Evolutionary conservation across 2,797 vertebrate species (phyloP).

Genomic region (Pseudochromis fuscus): DNA sequence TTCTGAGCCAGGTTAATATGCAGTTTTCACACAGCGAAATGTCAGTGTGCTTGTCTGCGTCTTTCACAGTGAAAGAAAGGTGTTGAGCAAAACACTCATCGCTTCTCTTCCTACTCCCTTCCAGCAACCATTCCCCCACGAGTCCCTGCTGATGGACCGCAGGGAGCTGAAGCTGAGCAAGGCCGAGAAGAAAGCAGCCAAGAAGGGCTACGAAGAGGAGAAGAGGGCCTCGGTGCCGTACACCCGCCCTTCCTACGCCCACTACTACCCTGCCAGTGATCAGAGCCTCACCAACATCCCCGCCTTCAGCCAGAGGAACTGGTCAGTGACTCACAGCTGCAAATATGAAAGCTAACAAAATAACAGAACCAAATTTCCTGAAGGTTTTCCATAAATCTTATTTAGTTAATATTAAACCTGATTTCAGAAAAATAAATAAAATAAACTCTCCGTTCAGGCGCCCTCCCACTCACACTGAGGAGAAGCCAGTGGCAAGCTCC

Average conservation of each 20-base stretch:
- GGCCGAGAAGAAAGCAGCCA: constrained; percentile 95
- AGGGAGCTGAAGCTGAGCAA: constrained; percentile 94
- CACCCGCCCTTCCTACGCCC: constrained; percentile 95
- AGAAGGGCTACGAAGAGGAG: constrained; percentile 96
- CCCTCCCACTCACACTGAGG: constrained; percentile 87
- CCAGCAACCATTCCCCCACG: constrained; percentile 96
- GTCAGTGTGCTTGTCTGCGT: no score
- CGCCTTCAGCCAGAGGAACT: constrained; percentile 97
- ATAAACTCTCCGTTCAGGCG: constrained; percentile 83
- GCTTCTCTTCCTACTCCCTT: not conserved
- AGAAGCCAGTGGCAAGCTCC: constrained; percentile 92
- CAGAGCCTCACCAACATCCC: constrained; percentile 96
- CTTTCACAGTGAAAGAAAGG: no score
- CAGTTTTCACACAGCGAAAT: no score
- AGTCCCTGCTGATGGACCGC: constrained; percentile 95
- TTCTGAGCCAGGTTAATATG: no score
- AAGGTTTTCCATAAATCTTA: not conserved
- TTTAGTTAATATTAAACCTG: not conserved
- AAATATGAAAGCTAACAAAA: not conserved
- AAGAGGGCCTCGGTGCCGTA: constrained; percentile 97
- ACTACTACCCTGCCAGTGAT: constrained; percentile 97
- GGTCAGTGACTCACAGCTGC: constrained; percentile 82
- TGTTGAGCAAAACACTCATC: not conserved
- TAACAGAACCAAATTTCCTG: accelerated
- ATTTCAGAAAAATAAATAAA: not conserved